Conservation (phyloP, 2,113 vertebrate genomes). For the Poeciliopsis prolifica region DNA sequence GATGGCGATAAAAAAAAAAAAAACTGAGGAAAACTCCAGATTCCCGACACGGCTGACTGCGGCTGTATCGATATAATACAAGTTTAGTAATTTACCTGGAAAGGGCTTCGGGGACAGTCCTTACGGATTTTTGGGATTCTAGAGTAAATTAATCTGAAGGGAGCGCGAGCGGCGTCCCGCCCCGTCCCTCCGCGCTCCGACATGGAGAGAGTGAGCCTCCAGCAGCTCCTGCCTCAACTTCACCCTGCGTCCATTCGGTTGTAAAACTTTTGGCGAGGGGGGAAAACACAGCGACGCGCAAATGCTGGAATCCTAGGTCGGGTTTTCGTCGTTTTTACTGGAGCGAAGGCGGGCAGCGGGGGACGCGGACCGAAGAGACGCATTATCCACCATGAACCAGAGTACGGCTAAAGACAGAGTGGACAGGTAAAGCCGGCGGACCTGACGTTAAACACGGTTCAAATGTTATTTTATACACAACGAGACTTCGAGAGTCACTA, state of each 20-base stretch:
- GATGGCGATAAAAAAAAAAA: conserved; percentile 37
- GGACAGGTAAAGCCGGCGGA: conserved; percentile 61
- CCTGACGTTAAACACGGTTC: neutral
- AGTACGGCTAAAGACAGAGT: conserved; percentile 64
- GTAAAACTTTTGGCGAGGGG: conserved; percentile 5
- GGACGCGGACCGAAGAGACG: conserved; percentile 40
- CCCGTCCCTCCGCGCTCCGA: conserved; percentile 20
- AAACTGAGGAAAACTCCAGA: conserved; percentile 19
- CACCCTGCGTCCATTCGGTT: neutral
- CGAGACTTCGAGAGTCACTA: neutral
- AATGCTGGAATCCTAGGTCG: neutral
- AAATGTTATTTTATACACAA: neutral
- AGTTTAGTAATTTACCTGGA: neutral
- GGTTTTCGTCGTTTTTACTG: neutral
- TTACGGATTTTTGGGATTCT: neutral
- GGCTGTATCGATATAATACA: neutral
- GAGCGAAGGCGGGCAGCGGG: conserved; percentile 50
- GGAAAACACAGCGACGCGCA: neutral
- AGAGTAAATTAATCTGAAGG: conserved; percentile 14
- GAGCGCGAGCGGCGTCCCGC: conserved; percentile 6
- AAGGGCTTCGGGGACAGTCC: too few relatives aligned
- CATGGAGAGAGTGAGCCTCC: conserved; percentile 42
- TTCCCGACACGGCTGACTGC: neutral
- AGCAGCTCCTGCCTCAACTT: neutral
- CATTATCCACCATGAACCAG: conserved; percentile 3